These are phyloP conservation scores for Ramphastos sulfuratus DNA, from an alignment of 2,113 vertebrate genomes.

Conservation along the genomic window DNA sequence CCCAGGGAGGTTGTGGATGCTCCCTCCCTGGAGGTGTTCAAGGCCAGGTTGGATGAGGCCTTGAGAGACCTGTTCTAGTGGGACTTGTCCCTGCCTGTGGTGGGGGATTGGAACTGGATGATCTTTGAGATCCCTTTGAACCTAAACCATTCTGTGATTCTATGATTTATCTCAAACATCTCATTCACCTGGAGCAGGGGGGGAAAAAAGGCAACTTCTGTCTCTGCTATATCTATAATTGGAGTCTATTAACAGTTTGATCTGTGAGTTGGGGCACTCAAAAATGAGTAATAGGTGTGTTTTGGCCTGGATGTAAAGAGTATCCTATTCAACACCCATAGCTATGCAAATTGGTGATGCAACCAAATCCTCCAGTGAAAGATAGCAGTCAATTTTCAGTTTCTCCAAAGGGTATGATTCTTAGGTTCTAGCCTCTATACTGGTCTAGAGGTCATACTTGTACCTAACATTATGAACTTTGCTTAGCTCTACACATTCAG, in stretches of 20 bases:
- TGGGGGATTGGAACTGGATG: too few species aligned
- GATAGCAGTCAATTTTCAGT: fast-evolving
- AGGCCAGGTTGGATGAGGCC: too few species aligned
- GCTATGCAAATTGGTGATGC: not conserved
- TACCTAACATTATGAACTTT: not conserved
- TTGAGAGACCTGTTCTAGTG: too few species aligned
- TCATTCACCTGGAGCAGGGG: not conserved
- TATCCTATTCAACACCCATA: not conserved
- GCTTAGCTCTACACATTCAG: not conserved
- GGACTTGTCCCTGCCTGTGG: too few species aligned
- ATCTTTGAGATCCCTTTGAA: too few species aligned
- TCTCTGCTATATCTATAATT: not conserved
- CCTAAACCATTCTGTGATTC: too few species aligned
- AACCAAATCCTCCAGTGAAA: not conserved
- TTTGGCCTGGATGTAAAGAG: not conserved
- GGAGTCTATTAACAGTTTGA: not conserved
- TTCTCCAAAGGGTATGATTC: too few species aligned
- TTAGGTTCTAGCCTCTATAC: fast-evolving
- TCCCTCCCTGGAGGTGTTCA: too few species aligned
- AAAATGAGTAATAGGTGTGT: not conserved
- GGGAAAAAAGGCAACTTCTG: not conserved
- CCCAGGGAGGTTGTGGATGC: too few species aligned
- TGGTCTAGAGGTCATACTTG: fast-evolving
- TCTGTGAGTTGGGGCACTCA: not conserved
- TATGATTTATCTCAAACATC: not conserved